Base-by-base conservation (phyloP, 2,888 invertebrate species). In the Chrysolina haemoptera region DNA sequence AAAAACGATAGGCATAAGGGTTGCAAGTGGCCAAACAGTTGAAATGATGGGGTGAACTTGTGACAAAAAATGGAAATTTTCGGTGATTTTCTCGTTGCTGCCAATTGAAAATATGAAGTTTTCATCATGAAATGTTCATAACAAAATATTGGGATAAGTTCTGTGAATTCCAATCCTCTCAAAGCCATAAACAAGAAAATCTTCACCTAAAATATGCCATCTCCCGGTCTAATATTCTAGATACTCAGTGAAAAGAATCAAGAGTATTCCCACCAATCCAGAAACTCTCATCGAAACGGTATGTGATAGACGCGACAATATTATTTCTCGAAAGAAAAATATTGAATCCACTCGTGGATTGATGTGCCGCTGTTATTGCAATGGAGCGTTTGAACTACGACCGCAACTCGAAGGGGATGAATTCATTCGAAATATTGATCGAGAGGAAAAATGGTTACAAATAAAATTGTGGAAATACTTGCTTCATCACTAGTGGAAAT, bases 281-380 rank as follows among this genome's bases (percentile, higher is more conserved):
- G 48, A 48, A 16, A n/a, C 16, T 10, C 48, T 48, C 48, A 16
- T 48, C 48, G 48, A 48, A 48, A 16, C 48, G 48, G 48, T n/a
- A 48, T 48, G 48, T 48, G 48, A 48, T 48, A 48, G 48, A 48
- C 48, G 10, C 16, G 48, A 48, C 16, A 48, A 48, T 48, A 48
- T 48, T 48, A 48, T 48, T 48, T 16, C 48, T 48, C 16, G 48
- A 18, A 48, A 48, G 48, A 48, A 48, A 48, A 48, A 48, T 48
- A 48, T 48, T 48, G 48, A 48, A 10, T 48, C 48, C 3, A 3
- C 16, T 48, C 16, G 16, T 48, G 48, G 48, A 48, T 48, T 48
- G 48, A 48, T 48, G 48, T 48, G 48, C 9, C 48, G 16, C 8
- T 48, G 48, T 48, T 48, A 48, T 48, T 48, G 48, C 48, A 48